phyloP scores from a whole-genome alignment of 2,113 vertebrate species.

The Gnathonemus longibarbis region DNA sequence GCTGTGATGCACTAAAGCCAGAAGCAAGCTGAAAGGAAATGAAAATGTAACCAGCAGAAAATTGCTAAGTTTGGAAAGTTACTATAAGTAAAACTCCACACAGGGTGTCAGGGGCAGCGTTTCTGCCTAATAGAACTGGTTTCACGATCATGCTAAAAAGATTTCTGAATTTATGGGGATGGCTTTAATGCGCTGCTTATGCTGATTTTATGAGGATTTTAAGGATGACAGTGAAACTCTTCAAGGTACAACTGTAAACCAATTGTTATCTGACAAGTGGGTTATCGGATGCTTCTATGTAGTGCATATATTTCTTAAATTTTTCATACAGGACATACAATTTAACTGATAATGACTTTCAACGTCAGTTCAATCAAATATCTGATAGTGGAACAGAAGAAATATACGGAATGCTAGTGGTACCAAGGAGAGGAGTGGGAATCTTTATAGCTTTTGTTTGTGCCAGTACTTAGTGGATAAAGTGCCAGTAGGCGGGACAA shows the following conservation, averaged over 20 bases:
- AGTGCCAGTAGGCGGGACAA: not conserved
- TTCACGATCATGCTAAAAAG: not conserved
- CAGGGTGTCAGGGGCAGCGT: not conserved
- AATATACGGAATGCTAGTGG: not conserved
- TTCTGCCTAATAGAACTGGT: not conserved
- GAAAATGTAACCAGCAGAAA: not conserved
- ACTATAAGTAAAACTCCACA: not conserved
- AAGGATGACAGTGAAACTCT: not conserved
- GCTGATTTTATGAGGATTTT: not conserved
- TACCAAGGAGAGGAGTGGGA: not conserved
- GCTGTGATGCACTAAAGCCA: not conserved
- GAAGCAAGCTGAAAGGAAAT: not conserved
- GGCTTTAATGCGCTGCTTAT: not conserved
- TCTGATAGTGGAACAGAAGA: not conserved
- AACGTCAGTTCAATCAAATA: not conserved
- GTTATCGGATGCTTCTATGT: not conserved
- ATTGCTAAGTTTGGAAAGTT: not conserved
- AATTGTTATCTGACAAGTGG: not conserved
- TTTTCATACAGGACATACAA: not conserved
- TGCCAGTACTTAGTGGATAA: not conserved
- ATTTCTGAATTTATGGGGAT: not conserved
- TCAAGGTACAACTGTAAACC: not conserved
- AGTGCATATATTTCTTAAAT: not conserved
- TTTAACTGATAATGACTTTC: not conserved
- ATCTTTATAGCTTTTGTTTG: not conserved